Evolutionary conservation across 2,113 vertebrate genomes (phyloP).

Genomic region (Centropus bengalensis): DNA sequence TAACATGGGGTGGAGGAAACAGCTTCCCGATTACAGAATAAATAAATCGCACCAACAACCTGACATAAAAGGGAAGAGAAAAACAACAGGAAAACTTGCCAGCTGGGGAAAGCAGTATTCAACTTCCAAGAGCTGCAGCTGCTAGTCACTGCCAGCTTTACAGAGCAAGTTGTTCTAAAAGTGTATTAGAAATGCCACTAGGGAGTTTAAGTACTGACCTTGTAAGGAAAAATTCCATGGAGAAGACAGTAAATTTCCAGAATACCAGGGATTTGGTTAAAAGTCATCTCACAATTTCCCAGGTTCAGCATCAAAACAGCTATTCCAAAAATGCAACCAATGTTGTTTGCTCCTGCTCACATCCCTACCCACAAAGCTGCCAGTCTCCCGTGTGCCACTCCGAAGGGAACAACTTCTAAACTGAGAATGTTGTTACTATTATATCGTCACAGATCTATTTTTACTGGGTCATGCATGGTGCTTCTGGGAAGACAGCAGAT

Average conservation of each 20-base stretch:
- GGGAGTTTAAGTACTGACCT: conserved; percentile 56
- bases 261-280: neutral
- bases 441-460: conserved; percentile 39
- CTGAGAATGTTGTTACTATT: conserved; percentile 34
- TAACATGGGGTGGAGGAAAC: neutral
- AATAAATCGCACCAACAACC: conserved; percentile 13
- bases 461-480: neutral
- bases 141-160: neutral
- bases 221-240: conserved; percentile 54
- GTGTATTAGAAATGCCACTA: neutral
- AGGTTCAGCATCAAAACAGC: conserved; percentile 14
- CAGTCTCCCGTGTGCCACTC: conserved; percentile 37
- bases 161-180: conserved; percentile 32
- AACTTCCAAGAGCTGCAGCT: neutral
- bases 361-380: neutral
- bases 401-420: conserved; percentile 10
- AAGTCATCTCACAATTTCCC: neutral
- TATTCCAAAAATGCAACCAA: conserved; percentile 43
- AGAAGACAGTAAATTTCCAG: neutral
- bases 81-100: conserved; percentile 51
- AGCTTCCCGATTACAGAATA: neutral
- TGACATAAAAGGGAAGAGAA: conserved; percentile 18
- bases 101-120: neutral
- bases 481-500: conserved; percentile 26
- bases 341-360: neutral